Percentiles rank a stretch among this genome's conserved stretches.
These are phyloP conservation scores for Teleogryllus occipitalis DNA, from an alignment of 1,140 invertebrate species.

Conservation along the genomic window DNA sequence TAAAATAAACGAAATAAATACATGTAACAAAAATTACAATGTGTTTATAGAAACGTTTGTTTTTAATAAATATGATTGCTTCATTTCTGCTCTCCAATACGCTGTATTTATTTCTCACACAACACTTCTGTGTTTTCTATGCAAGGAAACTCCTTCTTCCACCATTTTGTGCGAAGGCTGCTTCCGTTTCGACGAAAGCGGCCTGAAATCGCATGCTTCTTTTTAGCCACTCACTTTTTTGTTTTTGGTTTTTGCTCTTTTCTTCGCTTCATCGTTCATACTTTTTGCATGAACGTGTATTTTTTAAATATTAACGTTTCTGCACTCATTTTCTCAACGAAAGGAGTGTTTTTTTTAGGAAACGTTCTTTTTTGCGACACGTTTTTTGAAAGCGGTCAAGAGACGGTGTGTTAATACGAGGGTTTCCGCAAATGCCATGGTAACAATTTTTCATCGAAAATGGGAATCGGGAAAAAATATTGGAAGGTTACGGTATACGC, in stretches of 20 bases:
- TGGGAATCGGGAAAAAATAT: neutral
- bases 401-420: no score
- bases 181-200: neutral
- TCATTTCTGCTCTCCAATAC: neutral
- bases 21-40: neutral
- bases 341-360: neutral
- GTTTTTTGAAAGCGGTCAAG: no score
- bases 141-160: neutral
- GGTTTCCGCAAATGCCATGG: neutral
- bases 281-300: neutral
- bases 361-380: neutral
- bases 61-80: conserved; percentile 1
- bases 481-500: neutral
- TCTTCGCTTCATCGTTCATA: neutral
- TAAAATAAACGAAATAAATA: neutral
- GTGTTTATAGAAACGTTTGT: neutral
- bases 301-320: neutral
- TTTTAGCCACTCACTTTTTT: neutral
- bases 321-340: neutral
- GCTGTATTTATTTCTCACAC: neutral
- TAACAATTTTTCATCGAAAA: neutral
- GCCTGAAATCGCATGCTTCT: neutral
- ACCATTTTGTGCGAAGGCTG: neutral
- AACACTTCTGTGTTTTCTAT: neutral
- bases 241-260: neutral